Evolutionary conservation across 2,113 vertebrate genomes (phyloP), one percentile per base, ranked within the genome.

Genomic region (Tragelaphus strepsiceros): DNA sequence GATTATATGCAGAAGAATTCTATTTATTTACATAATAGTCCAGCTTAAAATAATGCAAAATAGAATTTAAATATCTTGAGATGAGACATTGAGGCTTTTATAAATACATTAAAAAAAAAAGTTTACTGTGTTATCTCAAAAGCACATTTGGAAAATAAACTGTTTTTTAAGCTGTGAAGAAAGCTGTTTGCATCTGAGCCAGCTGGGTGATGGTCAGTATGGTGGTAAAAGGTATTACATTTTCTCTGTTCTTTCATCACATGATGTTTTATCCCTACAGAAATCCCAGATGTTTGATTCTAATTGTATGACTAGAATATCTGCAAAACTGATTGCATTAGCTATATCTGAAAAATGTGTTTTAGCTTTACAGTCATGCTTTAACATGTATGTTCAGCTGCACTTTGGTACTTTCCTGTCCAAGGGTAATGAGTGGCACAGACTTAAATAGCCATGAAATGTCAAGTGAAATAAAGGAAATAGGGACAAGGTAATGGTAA

Each of bases 41-140:
- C 30, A 84, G 46, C 77, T 97, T 87, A 94, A 96, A 94, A 61
- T 87, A 93, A 88, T 94, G 91, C 62, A 84, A 24, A 39, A 39
- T 22, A 39, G 11, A 74, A 9, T 53, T 95, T 95, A 91, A 94
- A 43, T 74, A 32, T 59, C 39, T 92, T 94, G 78, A 81, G 28
- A 51, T 86, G 88, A 86, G 43, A 14, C 39, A 39, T 54, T 59
- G 80, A 83, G 5, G 46, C 24, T 62, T 91, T 71, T 64, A 28
- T 93, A 78, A 35, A 86, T 56, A 77, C 2, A 28, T 46, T 94
- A 74, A 49, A 0, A 1, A 61, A 77, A 61, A 77, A 77, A 90
- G 39, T 62, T 92, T 16, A 67, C 15, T 90, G 1, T 87, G 46
- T 88, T 92, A 92, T 35, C 43, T 24, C 43, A 71, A 94, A 89